Percentiles rank a stretch among this genome's conserved stretches.
These are phyloP conservation scores for Puntigrus tetrazona DNA, from an alignment of 2,113 vertebrate genomes.

Conservation along the genomic window DNA sequence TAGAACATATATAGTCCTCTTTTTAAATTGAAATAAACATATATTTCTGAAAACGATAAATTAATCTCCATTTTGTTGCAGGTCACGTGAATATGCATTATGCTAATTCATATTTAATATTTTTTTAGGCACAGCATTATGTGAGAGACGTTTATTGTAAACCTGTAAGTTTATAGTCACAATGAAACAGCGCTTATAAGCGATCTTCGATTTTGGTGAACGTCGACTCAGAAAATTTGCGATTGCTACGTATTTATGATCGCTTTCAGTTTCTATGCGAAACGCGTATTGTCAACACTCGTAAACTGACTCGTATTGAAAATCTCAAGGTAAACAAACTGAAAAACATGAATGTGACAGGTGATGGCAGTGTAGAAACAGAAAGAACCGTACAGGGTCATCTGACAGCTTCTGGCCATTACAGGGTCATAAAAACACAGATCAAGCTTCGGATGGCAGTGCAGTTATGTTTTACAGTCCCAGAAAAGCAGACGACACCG, in stretches of 20 bases:
- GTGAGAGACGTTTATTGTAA: not conserved
- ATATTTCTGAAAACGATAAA: not conserved
- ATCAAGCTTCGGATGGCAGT: slow-evolving; percentile 5
- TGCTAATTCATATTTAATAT: too few species aligned
- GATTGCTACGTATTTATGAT: not conserved
- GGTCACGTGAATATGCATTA: not conserved
- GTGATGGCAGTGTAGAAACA: not conserved
- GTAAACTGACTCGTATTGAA: not conserved
- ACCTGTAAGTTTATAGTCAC: not conserved
- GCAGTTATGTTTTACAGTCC: not conserved
- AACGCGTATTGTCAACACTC: not conserved
- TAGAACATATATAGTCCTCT: not conserved
- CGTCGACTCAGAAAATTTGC: not conserved
- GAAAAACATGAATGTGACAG: not conserved
- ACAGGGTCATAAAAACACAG: slow-evolving; percentile 7
- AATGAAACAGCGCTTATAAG: not conserved
- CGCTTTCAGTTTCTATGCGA: not conserved
- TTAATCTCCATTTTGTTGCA: not conserved
- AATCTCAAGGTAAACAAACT: not conserved
- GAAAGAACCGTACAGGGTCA: not conserved
- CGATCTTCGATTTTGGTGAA: not conserved
- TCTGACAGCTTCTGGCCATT: slow-evolving; percentile 24
- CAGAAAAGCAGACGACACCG: not conserved
- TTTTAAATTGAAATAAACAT: not conserved
- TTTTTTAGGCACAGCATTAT: too few species aligned